Conservation (phyloP, 2,797 vertebrate species). For the Cygnus olor region DNA sequence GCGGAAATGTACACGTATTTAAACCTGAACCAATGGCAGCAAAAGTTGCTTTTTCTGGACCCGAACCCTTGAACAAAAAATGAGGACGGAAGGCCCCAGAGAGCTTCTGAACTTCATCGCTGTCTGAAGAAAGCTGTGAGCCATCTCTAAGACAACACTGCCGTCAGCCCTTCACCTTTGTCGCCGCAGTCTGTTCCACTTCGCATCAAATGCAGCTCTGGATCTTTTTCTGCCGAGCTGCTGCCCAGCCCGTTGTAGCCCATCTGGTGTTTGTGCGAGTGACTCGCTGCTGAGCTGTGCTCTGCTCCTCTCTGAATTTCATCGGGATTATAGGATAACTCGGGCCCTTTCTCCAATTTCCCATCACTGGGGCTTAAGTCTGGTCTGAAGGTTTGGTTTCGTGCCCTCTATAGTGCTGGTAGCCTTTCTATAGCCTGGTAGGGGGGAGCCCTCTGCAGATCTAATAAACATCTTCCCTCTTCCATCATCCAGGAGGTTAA, state of each 20-base stretch:
- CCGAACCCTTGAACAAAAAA: background rate
- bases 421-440: too few species aligned
- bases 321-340: background rate
- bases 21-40: background rate
- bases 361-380: background rate
- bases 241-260: conserved; percentile 25
- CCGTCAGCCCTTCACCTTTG: conserved; percentile 29
- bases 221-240: background rate
- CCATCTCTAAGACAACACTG: background rate
- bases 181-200: conserved; percentile 58
- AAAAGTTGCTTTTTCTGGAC: conserved; percentile 2
- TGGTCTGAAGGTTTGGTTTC: background rate
- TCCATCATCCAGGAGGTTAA: conserved; percentile 20
- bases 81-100: background rate
- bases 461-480: background rate
- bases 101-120: background rate
- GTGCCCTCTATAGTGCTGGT: background rate
- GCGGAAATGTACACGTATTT: background rate
- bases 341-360: background rate
- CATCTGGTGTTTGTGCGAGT: conserved; percentile 52
- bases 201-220: conserved; percentile 23
- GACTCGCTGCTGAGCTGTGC: rapidly evolving
- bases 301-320: background rate
- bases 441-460: conserved; percentile 1
- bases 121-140: background rate